Percentiles rank a stretch among this genome's conserved stretches.
Conservation (phyloP, 2,888 invertebrate genomes). For the Xestia sexstrigata region DNA sequence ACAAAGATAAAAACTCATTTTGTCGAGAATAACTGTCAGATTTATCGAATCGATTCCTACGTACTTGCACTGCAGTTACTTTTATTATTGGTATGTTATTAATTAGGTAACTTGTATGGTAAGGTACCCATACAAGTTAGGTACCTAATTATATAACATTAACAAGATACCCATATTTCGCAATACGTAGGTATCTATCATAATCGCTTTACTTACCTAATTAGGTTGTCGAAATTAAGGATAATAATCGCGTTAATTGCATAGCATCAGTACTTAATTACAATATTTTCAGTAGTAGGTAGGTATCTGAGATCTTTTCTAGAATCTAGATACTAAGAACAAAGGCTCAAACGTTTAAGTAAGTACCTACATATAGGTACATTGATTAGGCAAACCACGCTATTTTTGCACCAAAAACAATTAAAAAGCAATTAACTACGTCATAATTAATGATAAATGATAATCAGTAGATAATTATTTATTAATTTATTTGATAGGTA, state of each 20-base stretch:
- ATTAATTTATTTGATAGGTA: not conserved
- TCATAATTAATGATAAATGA: constrained; percentile 20
- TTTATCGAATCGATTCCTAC: no score
- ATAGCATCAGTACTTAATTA: no score
- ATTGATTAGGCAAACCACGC: not conserved
- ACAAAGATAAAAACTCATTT: no score
- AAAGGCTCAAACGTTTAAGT: constrained; percentile 11
- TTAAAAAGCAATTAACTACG: constrained; percentile 28
- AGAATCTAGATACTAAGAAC: not conserved
- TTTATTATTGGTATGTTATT: not conserved
- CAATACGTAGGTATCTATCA: not conserved
- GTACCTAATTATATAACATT: no score
- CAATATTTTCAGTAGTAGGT: not conserved
- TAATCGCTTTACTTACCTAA: not conserved
- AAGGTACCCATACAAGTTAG: no score
- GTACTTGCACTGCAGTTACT: no score
- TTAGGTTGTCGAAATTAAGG: not conserved
- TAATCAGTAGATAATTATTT: not conserved
- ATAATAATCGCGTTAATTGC: constrained; percentile 3
- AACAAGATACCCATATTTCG: not conserved
- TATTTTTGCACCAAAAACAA: constrained; percentile 29
- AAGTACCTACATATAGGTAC: not conserved
- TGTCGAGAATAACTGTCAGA: no score
- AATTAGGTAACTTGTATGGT: not conserved
- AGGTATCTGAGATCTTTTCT: not conserved